Percentiles rank a stretch among this genome's conserved stretches.
Conservation (phyloP, 1,140 invertebrate species). For the Cherax destructor region DNA sequence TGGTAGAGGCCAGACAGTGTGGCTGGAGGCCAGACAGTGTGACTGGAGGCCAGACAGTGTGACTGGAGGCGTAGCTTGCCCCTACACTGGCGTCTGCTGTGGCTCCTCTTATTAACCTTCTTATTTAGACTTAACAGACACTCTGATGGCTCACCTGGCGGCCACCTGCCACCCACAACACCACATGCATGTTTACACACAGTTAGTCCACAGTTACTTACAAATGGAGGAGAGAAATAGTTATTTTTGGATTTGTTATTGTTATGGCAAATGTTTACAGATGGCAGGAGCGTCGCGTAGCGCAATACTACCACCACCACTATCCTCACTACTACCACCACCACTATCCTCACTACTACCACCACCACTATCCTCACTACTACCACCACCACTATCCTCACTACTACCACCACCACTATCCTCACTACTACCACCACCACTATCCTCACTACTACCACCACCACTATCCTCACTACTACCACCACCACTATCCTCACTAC, state of each 20-base stretch:
- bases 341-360: no score
- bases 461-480: no score
- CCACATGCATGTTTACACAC: neutral
- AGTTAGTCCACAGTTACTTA: neutral
- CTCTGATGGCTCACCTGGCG: neutral
- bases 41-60: neutral
- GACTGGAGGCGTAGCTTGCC: neutral
- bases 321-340: no score
- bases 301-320: neutral
- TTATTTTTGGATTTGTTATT: conserved; percentile 7
- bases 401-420: no score
- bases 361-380: no score
- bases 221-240: neutral
- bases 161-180: neutral
- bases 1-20: neutral
- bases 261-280: conserved; percentile 2
- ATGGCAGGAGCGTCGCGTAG: neutral
- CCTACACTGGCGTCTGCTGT: neutral
- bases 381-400: no score
- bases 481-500: no score
- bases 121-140: neutral
- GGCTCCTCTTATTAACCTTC: neutral
- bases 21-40: neutral
- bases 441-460: no score
- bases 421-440: no score